Evolutionary conservation across 2,113 vertebrate genomes (phyloP).

Genomic region (Saccopteryx bilineata): DNA sequence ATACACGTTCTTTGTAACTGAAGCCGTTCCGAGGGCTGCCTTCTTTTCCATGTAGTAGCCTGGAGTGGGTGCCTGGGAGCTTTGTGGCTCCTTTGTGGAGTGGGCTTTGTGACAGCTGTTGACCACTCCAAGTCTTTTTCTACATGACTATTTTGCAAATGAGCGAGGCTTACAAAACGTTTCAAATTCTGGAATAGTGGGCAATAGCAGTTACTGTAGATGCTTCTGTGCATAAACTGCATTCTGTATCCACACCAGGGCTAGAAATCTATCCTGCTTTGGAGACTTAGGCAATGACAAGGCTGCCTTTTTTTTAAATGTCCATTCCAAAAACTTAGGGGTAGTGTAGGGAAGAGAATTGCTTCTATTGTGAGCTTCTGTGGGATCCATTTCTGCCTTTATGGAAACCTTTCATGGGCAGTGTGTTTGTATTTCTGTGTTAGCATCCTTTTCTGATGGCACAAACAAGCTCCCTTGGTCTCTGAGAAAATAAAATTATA

Average conservation of each 20-base stretch:
- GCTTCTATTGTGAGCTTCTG: background rate
- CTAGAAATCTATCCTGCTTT: background rate
- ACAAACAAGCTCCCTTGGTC: slow-evolving; percentile 49
- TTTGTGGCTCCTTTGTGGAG: background rate
- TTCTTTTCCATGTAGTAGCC: background rate
- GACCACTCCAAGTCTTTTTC: background rate
- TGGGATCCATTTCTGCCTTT: background rate
- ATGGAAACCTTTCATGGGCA: slow-evolving; percentile 2
- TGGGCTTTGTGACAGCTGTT: background rate
- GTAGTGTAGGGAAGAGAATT: background rate
- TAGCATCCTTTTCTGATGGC: slow-evolving; percentile 24
- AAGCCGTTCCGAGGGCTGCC: background rate
- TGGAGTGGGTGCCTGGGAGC: background rate
- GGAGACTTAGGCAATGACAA: background rate
- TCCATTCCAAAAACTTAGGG: background rate
- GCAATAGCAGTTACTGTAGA: background rate
- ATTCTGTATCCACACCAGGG: background rate
- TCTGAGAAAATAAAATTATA: slow-evolving; percentile 53
- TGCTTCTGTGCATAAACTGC: background rate
- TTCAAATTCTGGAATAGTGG: background rate
- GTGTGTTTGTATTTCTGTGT: slow-evolving; percentile 30
- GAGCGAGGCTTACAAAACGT: background rate
- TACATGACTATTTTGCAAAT: background rate
- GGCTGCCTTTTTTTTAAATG: background rate
- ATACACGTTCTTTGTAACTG: background rate